Evolutionary conservation across 2,888 invertebrate species (phyloP), one percentile per base, ranked within the genome.

Genomic region (Molorchus minor): DNA sequence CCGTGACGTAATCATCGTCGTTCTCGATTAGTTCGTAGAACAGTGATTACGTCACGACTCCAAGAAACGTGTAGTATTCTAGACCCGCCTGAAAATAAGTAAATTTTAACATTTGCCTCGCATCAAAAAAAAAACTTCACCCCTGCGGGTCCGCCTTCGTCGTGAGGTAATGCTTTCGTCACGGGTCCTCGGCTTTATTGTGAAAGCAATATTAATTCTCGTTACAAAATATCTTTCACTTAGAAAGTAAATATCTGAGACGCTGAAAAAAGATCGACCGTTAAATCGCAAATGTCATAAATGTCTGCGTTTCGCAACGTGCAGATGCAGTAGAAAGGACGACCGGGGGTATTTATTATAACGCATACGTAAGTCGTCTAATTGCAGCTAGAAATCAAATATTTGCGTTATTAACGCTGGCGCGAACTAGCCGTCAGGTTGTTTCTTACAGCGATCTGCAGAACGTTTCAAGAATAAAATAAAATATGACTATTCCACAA

Each of bases 151-250:
- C 4, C 40, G 40, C 17, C 40, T 21, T 4, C 2, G 17, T 29
- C 19, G 35, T 35, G 43, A 44, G 19, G 36, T 21, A 16, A 43
- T 10, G 7, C 13, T 44, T 33, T 41, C 47, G 49, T 49, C 54
- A 49, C 59, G 58, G 56, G 55, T 56, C 53, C 58, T 55, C 33
- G 43, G 47, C 38, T 57, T 58, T 20, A 61, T 58, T 61, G 61
- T 61, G 66, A 68, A 68, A 68, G 66, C 63, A 60, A 66, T 63
- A 62, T 25, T 4, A 8, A 65, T 58, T 62, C 58, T 60, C 58
- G 53, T 61, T 62, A 64, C 62, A 65, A 62, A 64, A 64, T 63
- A 69, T 69, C 69, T 69, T 67, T 69, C 69, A 69, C 69, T 69
- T 69, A 70, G 69, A 69, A 69, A 69, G 69, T 61, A 58, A 65